Evolutionary conservation across 2,113 vertebrate genomes (phyloP).

Genomic region (Sisor rabdophorus): DNA sequence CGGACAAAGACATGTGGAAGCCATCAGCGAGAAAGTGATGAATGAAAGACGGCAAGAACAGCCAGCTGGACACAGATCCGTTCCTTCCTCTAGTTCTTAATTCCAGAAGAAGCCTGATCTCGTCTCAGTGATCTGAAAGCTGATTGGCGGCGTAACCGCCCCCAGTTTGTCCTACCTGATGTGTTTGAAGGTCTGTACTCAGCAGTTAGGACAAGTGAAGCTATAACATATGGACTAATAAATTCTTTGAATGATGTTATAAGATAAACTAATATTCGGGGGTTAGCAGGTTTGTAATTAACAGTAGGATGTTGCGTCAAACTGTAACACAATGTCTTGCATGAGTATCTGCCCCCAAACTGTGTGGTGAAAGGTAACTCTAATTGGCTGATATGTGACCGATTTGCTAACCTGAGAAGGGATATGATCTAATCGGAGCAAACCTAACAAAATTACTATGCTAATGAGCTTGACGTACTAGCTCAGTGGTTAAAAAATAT

Average conservation of each 20-base stretch:
- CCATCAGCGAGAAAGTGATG: slow-evolving; percentile 22
- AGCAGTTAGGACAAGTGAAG: background rate
- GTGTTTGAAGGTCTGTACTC: background rate
- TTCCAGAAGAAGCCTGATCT: background rate
- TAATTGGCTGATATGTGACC: too few species aligned
- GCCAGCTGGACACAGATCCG: background rate
- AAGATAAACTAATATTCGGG: background rate
- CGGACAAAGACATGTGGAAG: slow-evolving; percentile 35
- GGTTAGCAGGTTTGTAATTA: too few species aligned
- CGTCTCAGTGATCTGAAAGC: slow-evolving; percentile 6
- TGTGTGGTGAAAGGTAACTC: background rate
- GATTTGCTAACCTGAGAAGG: too few species aligned
- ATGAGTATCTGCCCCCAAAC: background rate
- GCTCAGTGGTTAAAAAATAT: too few species aligned
- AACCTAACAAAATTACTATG: too few species aligned
- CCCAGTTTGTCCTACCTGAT: background rate
- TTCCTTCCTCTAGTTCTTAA: background rate
- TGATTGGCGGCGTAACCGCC: background rate
- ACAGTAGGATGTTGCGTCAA: background rate
- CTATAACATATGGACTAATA: background rate
- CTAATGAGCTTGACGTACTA: too few species aligned
- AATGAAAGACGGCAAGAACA: slow-evolving; percentile 12
- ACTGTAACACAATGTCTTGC: background rate
- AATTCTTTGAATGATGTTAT: background rate
- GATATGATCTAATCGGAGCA: too few species aligned